Conservation (phyloP, 2,888 invertebrate genomes). For the Amphimallon solstitiale region DNA sequence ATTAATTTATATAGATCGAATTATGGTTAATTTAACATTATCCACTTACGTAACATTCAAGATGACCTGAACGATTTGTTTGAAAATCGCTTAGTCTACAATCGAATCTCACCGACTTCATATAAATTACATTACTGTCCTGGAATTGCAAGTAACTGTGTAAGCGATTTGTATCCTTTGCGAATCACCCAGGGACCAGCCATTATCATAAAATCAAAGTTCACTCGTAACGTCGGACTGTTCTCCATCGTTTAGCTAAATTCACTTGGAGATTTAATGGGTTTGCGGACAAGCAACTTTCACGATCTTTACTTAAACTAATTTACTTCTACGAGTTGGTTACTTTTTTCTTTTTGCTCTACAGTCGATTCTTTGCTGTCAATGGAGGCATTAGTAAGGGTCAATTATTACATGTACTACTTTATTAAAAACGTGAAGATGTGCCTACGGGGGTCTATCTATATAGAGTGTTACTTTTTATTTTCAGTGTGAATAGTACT, state of each 20-base stretch:
- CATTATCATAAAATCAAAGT: slow-evolving; percentile 57
- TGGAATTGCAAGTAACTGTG: slow-evolving; percentile 50
- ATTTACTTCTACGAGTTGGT: slow-evolving; percentile 16
- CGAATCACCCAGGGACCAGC: slow-evolving; percentile 52
- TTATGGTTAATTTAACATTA: too few relatives aligned
- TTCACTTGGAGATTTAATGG: slow-evolving; percentile 31
- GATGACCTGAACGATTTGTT: slow-evolving; percentile 1
- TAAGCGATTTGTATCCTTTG: slow-evolving; percentile 53
- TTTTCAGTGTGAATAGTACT: too few relatives aligned
- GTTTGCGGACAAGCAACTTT: slow-evolving; percentile 28
- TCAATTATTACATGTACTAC: too few relatives aligned
- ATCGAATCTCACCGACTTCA: slow-evolving; percentile 16
- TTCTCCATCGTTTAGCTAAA: slow-evolving; percentile 37
- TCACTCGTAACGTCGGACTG: slow-evolving; percentile 33
- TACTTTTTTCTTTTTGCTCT: background rate
- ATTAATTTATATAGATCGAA: too few relatives aligned
- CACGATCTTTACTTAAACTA: slow-evolving; percentile 27
- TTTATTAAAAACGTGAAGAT: too few relatives aligned
- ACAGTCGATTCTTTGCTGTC: background rate
- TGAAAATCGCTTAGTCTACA: slow-evolving; percentile 12
- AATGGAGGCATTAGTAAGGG: background rate
- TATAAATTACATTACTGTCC: slow-evolving; percentile 42
- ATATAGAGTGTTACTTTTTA: too few relatives aligned
- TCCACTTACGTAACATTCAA: background rate
- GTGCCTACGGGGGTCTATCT: too few relatives aligned